Evolutionary conservation across 2,888 invertebrate species (phyloP), one percentile per base, ranked within the genome.

Genomic region (Caenorhabditis becei): DNA sequence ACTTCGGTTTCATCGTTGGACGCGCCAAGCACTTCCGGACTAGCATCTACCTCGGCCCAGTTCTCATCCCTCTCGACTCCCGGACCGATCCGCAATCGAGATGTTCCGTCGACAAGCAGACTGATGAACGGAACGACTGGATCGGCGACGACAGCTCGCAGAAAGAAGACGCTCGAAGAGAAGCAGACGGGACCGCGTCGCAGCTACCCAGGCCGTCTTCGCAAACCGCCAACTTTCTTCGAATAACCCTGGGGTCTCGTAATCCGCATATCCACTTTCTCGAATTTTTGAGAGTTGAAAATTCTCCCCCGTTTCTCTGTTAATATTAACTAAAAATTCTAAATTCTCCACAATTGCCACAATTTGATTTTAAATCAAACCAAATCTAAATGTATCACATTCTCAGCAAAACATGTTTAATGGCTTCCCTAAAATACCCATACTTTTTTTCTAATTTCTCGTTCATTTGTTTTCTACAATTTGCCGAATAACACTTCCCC

Each of bases 211-310:
- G 54, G 28, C 1, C 26, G 54, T n/a, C 28, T 28, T 10, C 54
- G 54, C 28, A 26, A 23, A 28, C 54, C 54, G 28, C 54, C 54
- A 16, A 28, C 54, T 8, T 54, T 28, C 54, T 28, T 54, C 28
- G 54, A 54, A 16, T n/a, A 28, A 47, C 10, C 32, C 4, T 41
- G 11, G 11, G 7, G 11, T 47, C 18, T 10, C 18, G 18, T 47
- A 47, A n/a, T 18, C 47, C 47, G 18, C 14, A 41, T 41, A 11
- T 41, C 14, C 2, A 11, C 10, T 47, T n/a, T 41, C 14, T 8
- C 5, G 35, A 35, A 41, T 10, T 41, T 41, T 14, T 5, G 47
- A 20, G 47, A 47, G 10, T 47, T 47, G 1, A 47, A 47, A 47
- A 47, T 18, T 47, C 47, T 47, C 47, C 1, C 41, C 41, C 10